phyloP scores from a whole-genome alignment of 2,113 vertebrate species.

The Taurulus bubalis region DNA sequence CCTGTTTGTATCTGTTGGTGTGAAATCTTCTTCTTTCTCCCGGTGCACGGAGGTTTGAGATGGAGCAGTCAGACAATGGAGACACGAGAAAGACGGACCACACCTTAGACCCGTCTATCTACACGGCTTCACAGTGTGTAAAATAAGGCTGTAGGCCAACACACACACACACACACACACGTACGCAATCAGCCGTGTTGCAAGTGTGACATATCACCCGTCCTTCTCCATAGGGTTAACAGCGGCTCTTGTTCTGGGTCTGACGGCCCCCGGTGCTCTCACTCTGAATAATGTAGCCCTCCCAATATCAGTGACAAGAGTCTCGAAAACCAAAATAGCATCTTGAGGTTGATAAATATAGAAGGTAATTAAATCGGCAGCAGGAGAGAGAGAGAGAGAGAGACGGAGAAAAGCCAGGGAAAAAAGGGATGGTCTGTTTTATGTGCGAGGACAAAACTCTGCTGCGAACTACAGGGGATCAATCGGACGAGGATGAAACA shows the following conservation, averaged over 20 bases:
- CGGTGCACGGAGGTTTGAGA: constrained; percentile 43
- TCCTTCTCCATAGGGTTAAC: constrained; percentile 59
- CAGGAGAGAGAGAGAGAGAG: constrained; percentile 77
- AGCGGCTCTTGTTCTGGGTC: constrained; percentile 61
- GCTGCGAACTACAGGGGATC: constrained; percentile 36
- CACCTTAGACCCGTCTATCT: constrained; percentile 31
- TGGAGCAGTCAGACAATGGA: constrained; percentile 50
- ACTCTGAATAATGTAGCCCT: constrained; percentile 78
- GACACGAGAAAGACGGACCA: constrained; percentile 44
- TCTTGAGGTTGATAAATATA: constrained; percentile 83
- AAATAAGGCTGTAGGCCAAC: background rate
- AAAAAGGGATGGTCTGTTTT: constrained; percentile 67
- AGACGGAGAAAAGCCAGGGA: constrained; percentile 68
- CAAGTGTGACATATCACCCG: constrained; percentile 26
- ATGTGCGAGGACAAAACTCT: constrained; percentile 57
- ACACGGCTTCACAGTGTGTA: background rate
- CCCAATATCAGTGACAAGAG: constrained; percentile 81
- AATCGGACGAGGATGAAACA: constrained; percentile 6
- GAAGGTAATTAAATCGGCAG: constrained; percentile 83
- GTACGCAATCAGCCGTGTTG: constrained; percentile 4
- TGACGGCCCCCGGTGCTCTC: constrained; percentile 68
- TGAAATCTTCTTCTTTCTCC: constrained; percentile 10
- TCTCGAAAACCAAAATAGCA: constrained; percentile 82
- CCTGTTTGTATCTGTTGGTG: constrained; percentile 12
- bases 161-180: background rate